phyloP scores from a whole-genome alignment of 1,140 invertebrate species.

The Catajapyx aquilonaris region DNA sequence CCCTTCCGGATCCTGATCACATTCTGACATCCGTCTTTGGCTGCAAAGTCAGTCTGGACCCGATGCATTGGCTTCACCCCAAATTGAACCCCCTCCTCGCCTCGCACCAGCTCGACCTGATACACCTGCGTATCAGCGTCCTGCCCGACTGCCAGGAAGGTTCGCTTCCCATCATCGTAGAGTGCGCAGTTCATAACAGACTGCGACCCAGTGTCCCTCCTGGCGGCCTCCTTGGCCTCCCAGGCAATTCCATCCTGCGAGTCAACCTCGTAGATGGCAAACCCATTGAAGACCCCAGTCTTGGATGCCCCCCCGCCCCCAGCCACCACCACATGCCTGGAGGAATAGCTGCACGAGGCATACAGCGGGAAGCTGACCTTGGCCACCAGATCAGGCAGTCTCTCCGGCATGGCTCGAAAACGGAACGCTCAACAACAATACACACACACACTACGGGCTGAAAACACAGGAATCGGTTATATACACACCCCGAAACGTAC shows the following conservation, averaged over 20 bases:
- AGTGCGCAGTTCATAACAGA: constrained; percentile 28
- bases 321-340: constrained; percentile 31
- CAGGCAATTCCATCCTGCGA: constrained; percentile 19
- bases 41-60: neutral
- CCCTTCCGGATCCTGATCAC: neutral
- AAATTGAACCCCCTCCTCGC: constrained; percentile 9
- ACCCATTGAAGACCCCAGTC: constrained; percentile 32
- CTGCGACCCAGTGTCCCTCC: constrained; percentile 22
- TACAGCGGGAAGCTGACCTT: constrained; percentile 29
- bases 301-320: constrained; percentile 34
- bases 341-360: constrained; percentile 24
- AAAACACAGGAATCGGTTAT: no score
- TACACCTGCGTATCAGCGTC: constrained; percentile 27
- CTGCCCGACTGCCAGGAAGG: constrained; percentile 23
- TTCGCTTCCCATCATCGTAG: constrained; percentile 20
- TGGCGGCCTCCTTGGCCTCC: constrained; percentile 19
- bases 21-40: neutral
- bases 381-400: no score
- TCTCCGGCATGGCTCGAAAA: no score
- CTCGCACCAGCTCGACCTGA: constrained; percentile 21
- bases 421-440: no score
- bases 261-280: constrained; percentile 29
- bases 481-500: no score
- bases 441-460: no score
- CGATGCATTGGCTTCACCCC: neutral